Evolutionary conservation across 1,140 invertebrate genomes (phyloP).

Genomic region (Acyrthosiphon pisum): DNA sequence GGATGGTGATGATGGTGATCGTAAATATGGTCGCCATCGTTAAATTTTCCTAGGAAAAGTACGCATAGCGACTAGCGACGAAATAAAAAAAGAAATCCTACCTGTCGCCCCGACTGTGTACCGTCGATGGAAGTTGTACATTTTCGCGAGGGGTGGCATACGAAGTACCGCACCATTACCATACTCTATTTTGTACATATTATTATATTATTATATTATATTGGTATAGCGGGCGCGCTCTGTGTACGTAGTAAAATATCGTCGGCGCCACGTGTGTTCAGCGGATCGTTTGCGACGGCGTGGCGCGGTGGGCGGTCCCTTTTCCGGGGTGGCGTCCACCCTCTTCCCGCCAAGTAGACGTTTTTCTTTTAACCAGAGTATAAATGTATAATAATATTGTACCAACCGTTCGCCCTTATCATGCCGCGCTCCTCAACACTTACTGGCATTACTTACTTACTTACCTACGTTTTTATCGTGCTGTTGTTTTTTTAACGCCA

Average conservation of each 20-base stretch:
- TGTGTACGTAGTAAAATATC: neutral
- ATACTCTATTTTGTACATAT: neutral
- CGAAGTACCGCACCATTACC: neutral
- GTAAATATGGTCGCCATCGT: neutral
- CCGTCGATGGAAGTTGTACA: neutral
- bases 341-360: neutral
- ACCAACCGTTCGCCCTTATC: neutral
- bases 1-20: neutral
- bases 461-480: neutral
- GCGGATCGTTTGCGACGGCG: neutral
- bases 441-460: neutral
- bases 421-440: neutral
- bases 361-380: neutral
- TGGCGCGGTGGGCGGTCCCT: neutral
- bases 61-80: neutral
- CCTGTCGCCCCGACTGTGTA: neutral
- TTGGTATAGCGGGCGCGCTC: neutral
- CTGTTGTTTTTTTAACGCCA: neutral
- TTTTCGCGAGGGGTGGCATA: neutral
- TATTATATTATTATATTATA: neutral
- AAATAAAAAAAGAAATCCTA: neutral
- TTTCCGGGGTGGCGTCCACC: neutral
- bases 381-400: neutral
- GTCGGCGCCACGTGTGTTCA: neutral
- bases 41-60: neutral